These are phyloP conservation scores for Nasalis larvatus DNA, from an alignment of 2,113 vertebrate genomes.

Conservation along the genomic window DNA sequence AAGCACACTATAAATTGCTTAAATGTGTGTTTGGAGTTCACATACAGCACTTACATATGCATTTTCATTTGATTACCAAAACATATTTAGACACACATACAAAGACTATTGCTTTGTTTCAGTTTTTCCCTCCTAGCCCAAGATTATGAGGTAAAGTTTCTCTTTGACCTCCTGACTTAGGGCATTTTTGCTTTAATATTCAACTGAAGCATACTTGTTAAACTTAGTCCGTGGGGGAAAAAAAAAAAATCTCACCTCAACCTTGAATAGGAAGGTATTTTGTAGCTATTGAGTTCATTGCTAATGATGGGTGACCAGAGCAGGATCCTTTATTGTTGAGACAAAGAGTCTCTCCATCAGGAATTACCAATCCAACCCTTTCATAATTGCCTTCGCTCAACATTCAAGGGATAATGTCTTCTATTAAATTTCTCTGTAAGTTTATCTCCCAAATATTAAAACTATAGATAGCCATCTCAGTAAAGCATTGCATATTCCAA, in stretches of 20 bases:
- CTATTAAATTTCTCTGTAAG: not conserved
- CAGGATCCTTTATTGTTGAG: conserved; percentile 36
- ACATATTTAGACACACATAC: not conserved
- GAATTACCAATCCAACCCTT: not conserved
- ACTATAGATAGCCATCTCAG: not conserved
- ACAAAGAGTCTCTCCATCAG: not conserved
- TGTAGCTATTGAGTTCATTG: conserved; percentile 62
- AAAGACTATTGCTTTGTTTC: not conserved
- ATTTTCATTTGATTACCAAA: conserved; percentile 36
- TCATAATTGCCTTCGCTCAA: not conserved
- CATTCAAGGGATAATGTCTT: not conserved
- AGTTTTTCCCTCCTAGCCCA: not conserved
- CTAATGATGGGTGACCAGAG: conserved; percentile 56
- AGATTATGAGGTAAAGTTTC: not conserved
- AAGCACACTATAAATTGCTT: conserved; percentile 22
- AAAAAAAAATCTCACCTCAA: not conserved
- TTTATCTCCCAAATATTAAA: conserved; percentile 17
- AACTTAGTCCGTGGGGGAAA: not conserved
- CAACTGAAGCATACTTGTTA: conserved; percentile 40
- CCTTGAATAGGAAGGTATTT: conserved; percentile 71
- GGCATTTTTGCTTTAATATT: conserved; percentile 16
- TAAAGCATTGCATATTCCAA: not conserved
- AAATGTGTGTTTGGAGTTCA: conserved; percentile 16
- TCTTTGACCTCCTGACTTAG: not conserved
- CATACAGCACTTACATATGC: not conserved